Percentiles rank a stretch among this genome's conserved stretches.
These are phyloP conservation scores for Idaea straminata DNA, from an alignment of 2,888 invertebrate species.

Conservation along the genomic window DNA sequence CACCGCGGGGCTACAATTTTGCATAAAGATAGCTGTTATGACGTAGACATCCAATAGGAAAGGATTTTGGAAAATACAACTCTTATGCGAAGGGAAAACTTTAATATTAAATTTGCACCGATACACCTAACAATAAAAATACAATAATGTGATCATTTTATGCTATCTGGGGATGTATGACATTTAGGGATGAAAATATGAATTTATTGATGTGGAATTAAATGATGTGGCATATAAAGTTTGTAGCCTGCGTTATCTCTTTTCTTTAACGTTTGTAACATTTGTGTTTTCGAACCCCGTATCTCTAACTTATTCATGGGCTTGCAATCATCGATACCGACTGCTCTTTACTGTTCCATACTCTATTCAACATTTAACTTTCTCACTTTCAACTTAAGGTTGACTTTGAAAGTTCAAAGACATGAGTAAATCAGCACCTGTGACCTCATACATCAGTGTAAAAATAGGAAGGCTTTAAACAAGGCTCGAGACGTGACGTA, in stretches of 20 bases:
- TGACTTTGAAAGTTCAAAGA: constrained; percentile 7
- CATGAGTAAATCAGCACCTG: constrained; percentile 44
- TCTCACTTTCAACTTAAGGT: constrained; percentile 17
- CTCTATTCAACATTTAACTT: constrained; percentile 28
- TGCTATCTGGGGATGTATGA: too few relatives aligned
- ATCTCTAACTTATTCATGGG: constrained; percentile 50
- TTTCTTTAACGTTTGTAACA: constrained; percentile 19
- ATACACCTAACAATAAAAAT: too few relatives aligned
- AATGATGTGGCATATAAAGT: too few relatives aligned
- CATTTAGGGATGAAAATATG: too few relatives aligned
- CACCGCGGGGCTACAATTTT: too few relatives aligned
- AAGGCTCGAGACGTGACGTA: constrained; percentile 38
- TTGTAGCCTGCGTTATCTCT: neutral
- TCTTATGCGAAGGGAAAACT: too few relatives aligned
- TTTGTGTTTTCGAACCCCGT: constrained; percentile 31
- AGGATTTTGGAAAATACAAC: too few relatives aligned
- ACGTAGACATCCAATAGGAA: too few relatives aligned
- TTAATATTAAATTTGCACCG: too few relatives aligned
- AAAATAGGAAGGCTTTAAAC: constrained; percentile 44
- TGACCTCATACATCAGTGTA: constrained; percentile 41
- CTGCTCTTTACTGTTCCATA: constrained; percentile 34
- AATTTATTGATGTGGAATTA: too few relatives aligned
- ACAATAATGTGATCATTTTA: too few relatives aligned
- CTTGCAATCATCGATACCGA: constrained; percentile 48
- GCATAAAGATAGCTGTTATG: too few relatives aligned